These are phyloP conservation scores for Globodera rostochiensis DNA, from an alignment of 1,140 invertebrate species.

Conservation along the genomic window DNA sequence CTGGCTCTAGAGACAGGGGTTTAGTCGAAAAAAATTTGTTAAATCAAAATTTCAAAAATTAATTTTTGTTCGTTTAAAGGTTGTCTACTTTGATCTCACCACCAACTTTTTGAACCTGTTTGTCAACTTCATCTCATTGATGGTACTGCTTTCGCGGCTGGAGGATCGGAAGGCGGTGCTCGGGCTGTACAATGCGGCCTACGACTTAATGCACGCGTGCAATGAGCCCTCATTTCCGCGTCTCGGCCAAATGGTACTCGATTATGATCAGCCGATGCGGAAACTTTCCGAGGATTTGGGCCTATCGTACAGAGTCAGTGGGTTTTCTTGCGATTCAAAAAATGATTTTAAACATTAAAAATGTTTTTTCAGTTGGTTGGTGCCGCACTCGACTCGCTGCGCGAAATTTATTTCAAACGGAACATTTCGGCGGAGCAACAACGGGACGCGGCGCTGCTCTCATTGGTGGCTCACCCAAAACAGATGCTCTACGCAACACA, in stretches of 20 bases:
- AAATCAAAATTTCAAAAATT: too few relatives aligned
- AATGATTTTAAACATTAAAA: constrained; percentile 14
- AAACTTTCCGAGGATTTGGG: constrained; percentile 95
- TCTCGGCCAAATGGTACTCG: constrained; percentile 93
- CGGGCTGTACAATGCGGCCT: constrained; percentile 92
- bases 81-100: constrained; percentile 92
- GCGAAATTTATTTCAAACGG: constrained; percentile 81
- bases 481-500: constrained; percentile 88
- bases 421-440: constrained; percentile 91
- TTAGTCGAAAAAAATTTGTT: neutral
- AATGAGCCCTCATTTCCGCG: constrained; percentile 89
- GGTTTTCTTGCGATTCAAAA: constrained; percentile 3
- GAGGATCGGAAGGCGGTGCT: constrained; percentile 96
- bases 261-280: constrained; percentile 92
- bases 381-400: constrained; percentile 83
- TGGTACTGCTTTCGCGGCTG: constrained; percentile 92
- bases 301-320: constrained; percentile 79
- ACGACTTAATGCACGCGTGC: constrained; percentile 86
- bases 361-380: constrained; percentile 71
- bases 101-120: constrained; percentile 93
- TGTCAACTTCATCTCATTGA: constrained; percentile 84
- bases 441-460: constrained; percentile 85
- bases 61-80: constrained; percentile 66
- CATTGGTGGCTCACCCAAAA: constrained; percentile 85
- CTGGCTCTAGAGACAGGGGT: neutral